Evolutionary conservation across 2,113 vertebrate species (phyloP).

Genomic region (Nycticorax nycticorax): DNA sequence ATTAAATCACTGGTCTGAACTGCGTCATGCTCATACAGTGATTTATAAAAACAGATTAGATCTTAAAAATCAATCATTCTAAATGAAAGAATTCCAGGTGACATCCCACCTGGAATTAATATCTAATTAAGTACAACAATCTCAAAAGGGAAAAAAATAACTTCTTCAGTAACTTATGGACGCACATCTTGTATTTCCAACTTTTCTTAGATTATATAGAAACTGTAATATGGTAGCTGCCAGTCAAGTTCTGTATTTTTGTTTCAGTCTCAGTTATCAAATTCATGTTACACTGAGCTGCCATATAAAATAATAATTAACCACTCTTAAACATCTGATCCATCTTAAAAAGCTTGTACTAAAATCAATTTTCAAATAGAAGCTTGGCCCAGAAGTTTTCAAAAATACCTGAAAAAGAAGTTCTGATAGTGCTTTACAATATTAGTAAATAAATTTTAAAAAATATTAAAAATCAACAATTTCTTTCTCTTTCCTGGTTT

Average conservation of each 20-base stretch:
- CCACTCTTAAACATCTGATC: background rate
- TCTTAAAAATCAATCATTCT: constrained; percentile 54
- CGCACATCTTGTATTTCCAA: background rate
- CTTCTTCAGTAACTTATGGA: background rate
- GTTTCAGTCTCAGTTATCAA: background rate
- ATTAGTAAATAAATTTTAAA: background rate
- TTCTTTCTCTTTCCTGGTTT: background rate
- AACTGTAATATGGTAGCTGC: background rate
- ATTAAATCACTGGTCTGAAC: constrained; percentile 20
- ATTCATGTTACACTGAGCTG: background rate
- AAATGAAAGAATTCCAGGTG: constrained; percentile 60
- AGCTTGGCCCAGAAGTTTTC: background rate
- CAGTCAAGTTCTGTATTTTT: background rate
- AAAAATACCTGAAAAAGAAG: background rate
- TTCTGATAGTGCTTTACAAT: background rate
- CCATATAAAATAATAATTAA: background rate
- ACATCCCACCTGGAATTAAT: constrained; percentile 56
- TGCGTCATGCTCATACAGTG: constrained; percentile 4
- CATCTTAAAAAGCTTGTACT: background rate
- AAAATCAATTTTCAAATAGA: background rate
- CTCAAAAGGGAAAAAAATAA: background rate
- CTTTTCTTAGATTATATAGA: background rate
- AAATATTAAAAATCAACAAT: background rate
- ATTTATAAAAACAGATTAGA: constrained; percentile 45
- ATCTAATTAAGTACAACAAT: constrained; percentile 37